phyloP scores from a whole-genome alignment of 53 echinoderm and acorn worm genomes.

The Temnopleurus reevesii region DNA sequence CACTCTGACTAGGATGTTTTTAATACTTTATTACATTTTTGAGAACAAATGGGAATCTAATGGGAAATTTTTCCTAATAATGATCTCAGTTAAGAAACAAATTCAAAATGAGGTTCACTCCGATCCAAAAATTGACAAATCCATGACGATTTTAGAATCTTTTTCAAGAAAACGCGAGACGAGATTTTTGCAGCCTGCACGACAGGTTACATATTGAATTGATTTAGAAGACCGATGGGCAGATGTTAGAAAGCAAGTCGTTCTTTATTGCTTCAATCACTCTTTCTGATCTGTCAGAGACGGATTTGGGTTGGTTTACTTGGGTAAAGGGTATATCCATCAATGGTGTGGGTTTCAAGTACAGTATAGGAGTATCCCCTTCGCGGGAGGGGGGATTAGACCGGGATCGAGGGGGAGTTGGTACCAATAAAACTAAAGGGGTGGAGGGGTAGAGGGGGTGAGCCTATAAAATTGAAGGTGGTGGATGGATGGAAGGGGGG shows the following conservation, averaged over 20 bases:
- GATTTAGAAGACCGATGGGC: constrained; percentile 27
- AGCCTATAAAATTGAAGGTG: no score
- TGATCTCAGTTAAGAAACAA: no score
- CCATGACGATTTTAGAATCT: no score
- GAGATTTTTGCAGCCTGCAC: not conserved
- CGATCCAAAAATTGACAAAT: no score
- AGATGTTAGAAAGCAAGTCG: constrained; percentile 35
- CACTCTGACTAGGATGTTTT: no score
- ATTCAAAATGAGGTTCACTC: no score
- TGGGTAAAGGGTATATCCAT: constrained; percentile 8
- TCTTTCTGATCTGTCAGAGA: not conserved
- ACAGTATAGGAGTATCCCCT: no score
- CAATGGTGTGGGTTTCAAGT: not conserved
- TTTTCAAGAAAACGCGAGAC: not conserved
- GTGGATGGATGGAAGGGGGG: no score
- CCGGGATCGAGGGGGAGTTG: not conserved
- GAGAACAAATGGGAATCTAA: no score
- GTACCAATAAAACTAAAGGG: no score
- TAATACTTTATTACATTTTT: no score
- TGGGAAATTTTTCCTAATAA: no score
- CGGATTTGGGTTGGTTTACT: not conserved
- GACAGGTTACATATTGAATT: constrained; percentile 33
- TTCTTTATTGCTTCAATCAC: constrained; percentile 36
- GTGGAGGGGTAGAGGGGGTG: not conserved
- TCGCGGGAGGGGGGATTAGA: not conserved